Percentiles rank a stretch among this genome's conserved stretches.
These are phyloP conservation scores for Tetranychus truncatus DNA, from an alignment of 2,888 invertebrate species.

Conservation along the genomic window DNA sequence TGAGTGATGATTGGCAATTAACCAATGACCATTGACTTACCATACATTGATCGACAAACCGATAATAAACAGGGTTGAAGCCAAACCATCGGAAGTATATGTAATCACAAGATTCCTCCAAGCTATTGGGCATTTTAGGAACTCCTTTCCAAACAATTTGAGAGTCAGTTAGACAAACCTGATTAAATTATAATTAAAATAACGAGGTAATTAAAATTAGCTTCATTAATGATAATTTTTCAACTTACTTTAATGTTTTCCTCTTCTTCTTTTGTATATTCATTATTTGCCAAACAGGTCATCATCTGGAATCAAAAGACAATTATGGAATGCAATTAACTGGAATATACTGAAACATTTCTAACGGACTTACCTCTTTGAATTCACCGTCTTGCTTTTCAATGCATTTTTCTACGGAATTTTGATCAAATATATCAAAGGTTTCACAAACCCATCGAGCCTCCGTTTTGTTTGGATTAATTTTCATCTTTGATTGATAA, in stretches of 20 bases:
- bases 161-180: not conserved
- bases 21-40: not conserved
- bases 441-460: not conserved
- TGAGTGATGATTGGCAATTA: not conserved
- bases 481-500: not conserved
- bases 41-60: not conserved
- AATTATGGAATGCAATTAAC: not conserved
- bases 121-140: not conserved
- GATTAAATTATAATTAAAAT: not conserved
- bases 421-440: not conserved
- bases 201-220: not conserved
- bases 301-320: not conserved
- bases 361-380: not conserved
- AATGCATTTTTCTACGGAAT: not conserved
- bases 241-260: not conserved
- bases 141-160: not conserved
- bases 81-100: not conserved
- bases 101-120: not conserved
- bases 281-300: not conserved
- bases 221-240: not conserved
- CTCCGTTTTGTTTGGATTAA: not conserved
- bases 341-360: not conserved
- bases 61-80: not conserved
- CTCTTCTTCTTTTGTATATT: not conserved
- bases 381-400: not conserved